These are phyloP conservation scores for Anhinga rufa DNA, from an alignment of 2,113 vertebrate genomes.

Conservation along the genomic window DNA sequence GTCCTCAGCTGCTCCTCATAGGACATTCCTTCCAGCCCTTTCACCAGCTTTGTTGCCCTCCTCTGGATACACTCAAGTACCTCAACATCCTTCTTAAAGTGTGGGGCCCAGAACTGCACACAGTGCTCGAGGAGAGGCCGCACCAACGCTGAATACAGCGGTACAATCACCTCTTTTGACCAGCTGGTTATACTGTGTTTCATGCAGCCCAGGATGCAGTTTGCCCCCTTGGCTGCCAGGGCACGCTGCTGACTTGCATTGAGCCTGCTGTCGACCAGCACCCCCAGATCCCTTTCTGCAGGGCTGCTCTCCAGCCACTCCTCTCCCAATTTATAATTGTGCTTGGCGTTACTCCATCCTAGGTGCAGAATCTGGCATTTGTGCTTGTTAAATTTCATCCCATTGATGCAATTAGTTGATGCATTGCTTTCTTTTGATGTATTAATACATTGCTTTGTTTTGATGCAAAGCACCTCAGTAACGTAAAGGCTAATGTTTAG, in stretches of 20 bases:
- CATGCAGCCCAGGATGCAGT: neutral
- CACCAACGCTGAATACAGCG: accelerated
- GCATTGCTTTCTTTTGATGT: neutral
- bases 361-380: neutral
- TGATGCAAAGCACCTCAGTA: neutral
- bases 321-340: neutral
- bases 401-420: neutral
- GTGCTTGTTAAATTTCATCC: neutral
- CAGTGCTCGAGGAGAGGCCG: accelerated
- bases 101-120: neutral
- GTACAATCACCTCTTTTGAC: no score
- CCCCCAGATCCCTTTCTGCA: neutral
- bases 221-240: neutral
- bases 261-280: neutral
- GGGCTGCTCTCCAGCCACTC: neutral
- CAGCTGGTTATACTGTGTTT: accelerated
- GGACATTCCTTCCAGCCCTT: neutral
- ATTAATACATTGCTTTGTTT: neutral
- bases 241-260: accelerated
- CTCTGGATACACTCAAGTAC: neutral
- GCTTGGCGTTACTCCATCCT: accelerated
- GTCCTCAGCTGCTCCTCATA: neutral
- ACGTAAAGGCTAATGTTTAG: neutral
- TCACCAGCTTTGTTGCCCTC: neutral
- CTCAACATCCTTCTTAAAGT: neutral